Conservation (phyloP, 2,888 invertebrate genomes). For the Choreutis nemorana region DNA sequence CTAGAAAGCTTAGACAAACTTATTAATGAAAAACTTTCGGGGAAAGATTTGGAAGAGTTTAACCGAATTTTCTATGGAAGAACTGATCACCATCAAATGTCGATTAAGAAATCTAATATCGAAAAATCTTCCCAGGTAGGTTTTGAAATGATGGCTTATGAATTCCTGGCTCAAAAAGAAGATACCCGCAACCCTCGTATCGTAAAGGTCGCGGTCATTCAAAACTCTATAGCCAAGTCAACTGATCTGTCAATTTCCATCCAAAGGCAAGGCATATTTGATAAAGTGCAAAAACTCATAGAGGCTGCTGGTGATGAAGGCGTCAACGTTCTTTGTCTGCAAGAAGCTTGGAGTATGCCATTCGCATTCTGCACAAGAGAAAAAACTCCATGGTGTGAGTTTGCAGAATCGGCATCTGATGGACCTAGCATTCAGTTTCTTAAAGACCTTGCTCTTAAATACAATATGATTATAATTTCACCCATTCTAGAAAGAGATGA, state of each 20-base stretch:
- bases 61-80: slow-evolving; percentile 83
- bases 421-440: slow-evolving; percentile 89
- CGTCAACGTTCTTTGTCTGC: slow-evolving; percentile 92
- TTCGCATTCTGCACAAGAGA: slow-evolving; percentile 98
- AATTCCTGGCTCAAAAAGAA: slow-evolving; percentile 74
- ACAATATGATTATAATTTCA: slow-evolving; percentile 94
- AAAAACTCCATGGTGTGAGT: slow-evolving; percentile 96
- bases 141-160: slow-evolving; percentile 81
- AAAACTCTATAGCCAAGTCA: slow-evolving; percentile 81
- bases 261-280: slow-evolving; percentile 81
- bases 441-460: slow-evolving; percentile 76
- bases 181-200: slow-evolving; percentile 73
- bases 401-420: slow-evolving; percentile 87
- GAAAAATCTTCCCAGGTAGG: slow-evolving; percentile 56
- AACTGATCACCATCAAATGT: slow-evolving; percentile 58
- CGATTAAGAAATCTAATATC: slow-evolving; percentile 53
- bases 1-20: slow-evolving; percentile 38
- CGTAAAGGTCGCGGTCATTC: slow-evolving; percentile 86
- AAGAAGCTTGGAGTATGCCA: slow-evolving; percentile 99
- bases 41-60: slow-evolving; percentile 68
- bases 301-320: slow-evolving; percentile 77
- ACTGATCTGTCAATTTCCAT: slow-evolving; percentile 77
- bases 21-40: slow-evolving; percentile 24
- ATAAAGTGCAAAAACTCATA: slow-evolving; percentile 78
- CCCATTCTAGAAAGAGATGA: slow-evolving; percentile 95